Percentiles rank a stretch among this genome's conserved stretches.
These are phyloP conservation scores for Sphenopsis melanotis DNA, from an alignment of 2,797 vertebrate species.

Conservation along the genomic window DNA sequence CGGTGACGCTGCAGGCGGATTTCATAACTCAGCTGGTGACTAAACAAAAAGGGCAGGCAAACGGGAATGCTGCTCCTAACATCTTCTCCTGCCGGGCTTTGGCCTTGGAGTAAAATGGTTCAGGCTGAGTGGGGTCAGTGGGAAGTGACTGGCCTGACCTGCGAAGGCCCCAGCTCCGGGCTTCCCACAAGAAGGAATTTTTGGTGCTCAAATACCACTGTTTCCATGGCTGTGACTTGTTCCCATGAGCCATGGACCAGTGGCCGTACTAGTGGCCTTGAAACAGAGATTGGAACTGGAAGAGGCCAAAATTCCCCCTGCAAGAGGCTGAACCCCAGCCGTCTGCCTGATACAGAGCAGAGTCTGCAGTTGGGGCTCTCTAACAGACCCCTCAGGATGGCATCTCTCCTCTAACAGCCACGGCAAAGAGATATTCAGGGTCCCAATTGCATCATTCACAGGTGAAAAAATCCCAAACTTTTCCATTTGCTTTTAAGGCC, in stretches of 20 bases:
- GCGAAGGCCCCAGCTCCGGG: fast-evolving
- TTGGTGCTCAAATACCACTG: neutral
- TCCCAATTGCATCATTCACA: neutral
- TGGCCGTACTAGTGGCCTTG: neutral
- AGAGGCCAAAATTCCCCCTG: neutral
- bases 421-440: neutral
- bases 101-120: neutral
- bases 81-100: neutral
- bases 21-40: neutral
- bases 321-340: neutral
- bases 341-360: fast-evolving
- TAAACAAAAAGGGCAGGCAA: conserved; percentile 15
- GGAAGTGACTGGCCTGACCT: neutral
- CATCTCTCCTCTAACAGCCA: neutral
- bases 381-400: neutral
- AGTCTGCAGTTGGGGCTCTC: fast-evolving
- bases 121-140: neutral
- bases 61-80: neutral
- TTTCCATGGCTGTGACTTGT: neutral
- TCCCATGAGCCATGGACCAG: neutral
- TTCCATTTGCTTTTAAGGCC: neutral
- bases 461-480: neutral
- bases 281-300: neutral
- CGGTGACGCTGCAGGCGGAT: neutral
- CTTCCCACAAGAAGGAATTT: neutral